Percentiles rank a stretch among this genome's conserved stretches.
phyloP scores from a whole-genome alignment of 2,888 invertebrate species.

The Apotomis capreana region DNA sequence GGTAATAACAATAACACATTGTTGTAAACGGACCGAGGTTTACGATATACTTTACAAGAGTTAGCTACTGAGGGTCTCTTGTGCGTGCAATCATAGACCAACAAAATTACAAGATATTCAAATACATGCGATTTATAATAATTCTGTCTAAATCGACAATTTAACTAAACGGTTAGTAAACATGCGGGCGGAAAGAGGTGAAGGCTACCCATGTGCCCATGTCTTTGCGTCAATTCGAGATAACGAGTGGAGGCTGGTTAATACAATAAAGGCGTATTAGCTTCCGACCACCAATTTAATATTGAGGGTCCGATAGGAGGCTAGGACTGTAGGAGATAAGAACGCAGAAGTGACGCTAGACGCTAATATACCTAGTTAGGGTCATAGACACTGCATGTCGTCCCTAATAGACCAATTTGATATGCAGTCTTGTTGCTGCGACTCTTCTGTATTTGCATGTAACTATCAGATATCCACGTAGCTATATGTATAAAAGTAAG shows the following conservation, averaged over 20 bases:
- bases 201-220: conserved; percentile 52
- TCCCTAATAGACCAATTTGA: conserved; percentile 17
- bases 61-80: conserved; percentile 11
- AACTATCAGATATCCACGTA: background rate
- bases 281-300: conserved; percentile 62
- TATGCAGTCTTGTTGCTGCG: background rate
- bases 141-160: conserved; percentile 33
- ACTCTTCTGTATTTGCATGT: conserved; percentile 1
- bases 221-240: conserved; percentile 55
- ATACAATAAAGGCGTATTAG: conserved; percentile 58
- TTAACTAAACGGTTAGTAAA: conserved; percentile 41
- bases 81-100: conserved; percentile 7
- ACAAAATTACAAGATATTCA: conserved; percentile 24
- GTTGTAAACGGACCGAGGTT: conserved; percentile 16
- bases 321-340: conserved; percentile 38
- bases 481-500: background rate
- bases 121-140: conserved; percentile 32
- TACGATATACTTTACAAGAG: conserved; percentile 4
- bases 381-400: conserved; percentile 27
- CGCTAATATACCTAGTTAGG: background rate
- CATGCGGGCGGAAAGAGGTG: conserved; percentile 56
- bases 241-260: conserved; percentile 56
- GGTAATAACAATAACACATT: conserved; percentile 13
- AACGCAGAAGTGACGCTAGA: background rate
- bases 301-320: conserved; percentile 52